A percentile compares a stretch with the other conserved stretches of the same genome.
Evolutionary conservation across 1,140 invertebrate genomes (phyloP).

Genomic region (Babylonia areolata): DNA sequence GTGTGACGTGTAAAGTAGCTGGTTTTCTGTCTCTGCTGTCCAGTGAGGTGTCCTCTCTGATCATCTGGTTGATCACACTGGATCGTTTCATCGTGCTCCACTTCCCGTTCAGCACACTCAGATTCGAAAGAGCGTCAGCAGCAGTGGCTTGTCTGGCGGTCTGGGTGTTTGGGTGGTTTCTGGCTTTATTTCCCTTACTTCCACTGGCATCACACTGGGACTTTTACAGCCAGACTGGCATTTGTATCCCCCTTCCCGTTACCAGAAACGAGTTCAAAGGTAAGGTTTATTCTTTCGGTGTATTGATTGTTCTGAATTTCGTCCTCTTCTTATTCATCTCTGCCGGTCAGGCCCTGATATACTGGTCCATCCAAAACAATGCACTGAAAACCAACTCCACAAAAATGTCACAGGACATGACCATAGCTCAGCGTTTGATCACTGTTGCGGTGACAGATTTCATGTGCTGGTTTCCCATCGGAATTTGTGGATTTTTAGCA

Average conservation of each 20-base stretch:
- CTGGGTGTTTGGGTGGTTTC: not conserved
- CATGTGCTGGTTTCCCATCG: not conserved
- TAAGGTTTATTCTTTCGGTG: not conserved
- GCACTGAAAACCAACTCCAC: not conserved
- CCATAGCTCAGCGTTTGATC: conserved; percentile 82
- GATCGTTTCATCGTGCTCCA: conserved; percentile 50
- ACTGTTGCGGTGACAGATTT: not conserved
- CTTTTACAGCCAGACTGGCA: conserved; percentile 55
- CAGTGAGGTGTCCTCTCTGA: not conserved
- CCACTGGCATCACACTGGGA: conserved; percentile 33
- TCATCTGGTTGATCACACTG: not conserved
- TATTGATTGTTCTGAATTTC: not conserved
- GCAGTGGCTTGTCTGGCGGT: not conserved
- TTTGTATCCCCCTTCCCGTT: conserved; percentile 55
- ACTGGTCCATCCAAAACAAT: not conserved
- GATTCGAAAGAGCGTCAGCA: conserved; percentile 38
- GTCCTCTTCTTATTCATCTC: not conserved
- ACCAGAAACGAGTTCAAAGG: conserved; percentile 1
- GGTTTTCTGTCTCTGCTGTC: not conserved
- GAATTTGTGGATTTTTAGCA: not conserved
- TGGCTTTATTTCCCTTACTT: conserved; percentile 7
- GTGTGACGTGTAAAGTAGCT: conserved; percentile 43
- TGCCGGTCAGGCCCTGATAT: not conserved
- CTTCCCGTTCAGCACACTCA: conserved; percentile 36
- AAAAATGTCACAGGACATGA: conserved; percentile 41